These are phyloP conservation scores for Osmerus mordax DNA, from an alignment of 2,113 vertebrate species.

Conservation along the genomic window DNA sequence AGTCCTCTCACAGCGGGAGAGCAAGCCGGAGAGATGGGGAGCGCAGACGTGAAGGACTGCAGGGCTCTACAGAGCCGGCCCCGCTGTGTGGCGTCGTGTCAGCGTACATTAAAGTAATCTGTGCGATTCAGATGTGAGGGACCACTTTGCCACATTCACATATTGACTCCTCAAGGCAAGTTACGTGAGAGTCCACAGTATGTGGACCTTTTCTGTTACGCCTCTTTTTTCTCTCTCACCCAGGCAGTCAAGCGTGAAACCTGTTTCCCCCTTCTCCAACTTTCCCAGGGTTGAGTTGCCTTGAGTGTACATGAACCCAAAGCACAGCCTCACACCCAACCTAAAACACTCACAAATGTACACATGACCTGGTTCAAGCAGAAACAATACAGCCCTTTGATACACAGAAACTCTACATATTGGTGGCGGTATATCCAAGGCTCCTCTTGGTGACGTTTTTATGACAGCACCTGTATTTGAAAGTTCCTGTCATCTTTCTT, in stretches of 20 bases:
- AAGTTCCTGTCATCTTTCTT: constrained; percentile 29
- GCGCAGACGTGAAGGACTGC: constrained; percentile 22
- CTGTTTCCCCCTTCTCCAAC: constrained; percentile 35
- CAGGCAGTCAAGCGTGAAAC: constrained; percentile 43
- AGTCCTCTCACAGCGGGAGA: constrained; percentile 31
- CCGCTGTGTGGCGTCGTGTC: constrained; percentile 42
- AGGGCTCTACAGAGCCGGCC: constrained; percentile 41
- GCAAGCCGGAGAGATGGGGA: constrained; percentile 21
- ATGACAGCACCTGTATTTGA: constrained; percentile 49
- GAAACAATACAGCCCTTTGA: neutral
- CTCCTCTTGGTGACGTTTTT: constrained; percentile 26
- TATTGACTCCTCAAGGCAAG: neutral
- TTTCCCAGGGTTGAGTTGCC: constrained; percentile 55
- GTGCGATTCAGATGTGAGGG: constrained; percentile 11
- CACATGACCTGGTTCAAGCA: neutral
- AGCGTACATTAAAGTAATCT: constrained; percentile 44
- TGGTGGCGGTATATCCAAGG: constrained; percentile 30
- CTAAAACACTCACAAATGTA: constrained; percentile 9
- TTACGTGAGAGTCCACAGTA: neutral
- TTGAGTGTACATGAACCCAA: constrained; percentile 23
- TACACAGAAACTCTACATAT: neutral
- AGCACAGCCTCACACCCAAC: constrained; percentile 20
- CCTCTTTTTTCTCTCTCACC: constrained; percentile 7
- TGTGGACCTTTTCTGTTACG: neutral
- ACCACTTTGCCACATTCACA: too few relatives aligned